These are phyloP conservation scores for Reinhardtius hippoglossoides DNA, from an alignment of 2,113 vertebrate genomes.

Conservation along the genomic window DNA sequence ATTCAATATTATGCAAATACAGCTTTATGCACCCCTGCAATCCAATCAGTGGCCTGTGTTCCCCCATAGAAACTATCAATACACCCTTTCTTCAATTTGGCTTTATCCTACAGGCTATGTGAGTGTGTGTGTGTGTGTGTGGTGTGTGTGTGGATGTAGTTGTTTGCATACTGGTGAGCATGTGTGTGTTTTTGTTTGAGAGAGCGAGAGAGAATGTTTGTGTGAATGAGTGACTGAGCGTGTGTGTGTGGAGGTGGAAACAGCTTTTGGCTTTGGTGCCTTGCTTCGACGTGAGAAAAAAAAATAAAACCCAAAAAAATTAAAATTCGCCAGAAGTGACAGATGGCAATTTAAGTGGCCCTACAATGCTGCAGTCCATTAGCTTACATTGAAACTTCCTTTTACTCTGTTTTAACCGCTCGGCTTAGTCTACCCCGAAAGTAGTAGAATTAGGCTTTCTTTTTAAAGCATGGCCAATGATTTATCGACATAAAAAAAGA, in stretches of 20 bases:
- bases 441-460: conserved; percentile 80
- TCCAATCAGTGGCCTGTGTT: conserved; percentile 75
- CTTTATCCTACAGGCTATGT: conserved; percentile 82
- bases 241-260: conserved; percentile 77
- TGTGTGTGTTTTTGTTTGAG: conserved; percentile 29
- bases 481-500: conserved; percentile 61
- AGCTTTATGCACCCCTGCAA: conserved; percentile 77
- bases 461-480: conserved; percentile 81
- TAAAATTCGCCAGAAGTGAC: conserved; percentile 91
- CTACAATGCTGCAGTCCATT: conserved; percentile 99
- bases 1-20: conserved; percentile 79
- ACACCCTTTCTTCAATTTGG: conserved; percentile 83
- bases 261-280: conserved; percentile 95
- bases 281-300: conserved; percentile 90
- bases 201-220: conserved; percentile 18
- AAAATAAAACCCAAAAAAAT: conserved; percentile 61
- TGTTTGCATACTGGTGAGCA: conserved; percentile 29
- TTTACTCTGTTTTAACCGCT: conserved; percentile 85
- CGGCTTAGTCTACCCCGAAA: conserved; percentile 83
- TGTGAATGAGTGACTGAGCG: conserved; percentile 45
- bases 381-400: conserved; percentile 92
- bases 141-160: conserved; percentile 12
- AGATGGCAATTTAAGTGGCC: conserved; percentile 99
- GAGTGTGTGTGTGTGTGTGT: conserved; percentile 34
- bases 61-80: conserved; percentile 67